phyloP scores from a whole-genome alignment of 2,888 invertebrate species.

The Apamea sordens region DNA sequence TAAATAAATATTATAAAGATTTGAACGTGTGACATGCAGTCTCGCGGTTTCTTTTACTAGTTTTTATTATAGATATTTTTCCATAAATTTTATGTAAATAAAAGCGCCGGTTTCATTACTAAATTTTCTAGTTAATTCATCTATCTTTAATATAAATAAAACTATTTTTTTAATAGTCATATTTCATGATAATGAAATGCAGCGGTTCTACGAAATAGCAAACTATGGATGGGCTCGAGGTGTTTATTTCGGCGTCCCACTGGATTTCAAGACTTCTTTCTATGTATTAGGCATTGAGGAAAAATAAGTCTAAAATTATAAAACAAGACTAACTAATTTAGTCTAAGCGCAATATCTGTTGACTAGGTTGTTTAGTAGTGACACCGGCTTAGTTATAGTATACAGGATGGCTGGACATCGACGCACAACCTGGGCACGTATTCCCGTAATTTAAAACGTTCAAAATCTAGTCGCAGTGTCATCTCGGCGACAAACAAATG shows the following conservation, averaged over 20 bases:
- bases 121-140: slow-evolving; percentile 39
- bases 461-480: no score
- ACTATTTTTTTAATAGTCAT: slow-evolving; percentile 37
- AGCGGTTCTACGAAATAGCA: slow-evolving; percentile 6
- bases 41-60: slow-evolving; percentile 48
- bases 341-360: slow-evolving; percentile 35
- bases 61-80: slow-evolving; percentile 56
- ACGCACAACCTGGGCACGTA: no score
- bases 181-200: slow-evolving; percentile 17
- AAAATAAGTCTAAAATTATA: slow-evolving; percentile 19
- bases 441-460: no score
- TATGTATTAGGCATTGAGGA: neutral
- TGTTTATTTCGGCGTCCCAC: slow-evolving; percentile 12
- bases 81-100: slow-evolving; percentile 64
- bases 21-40: slow-evolving; percentile 44
- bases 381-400: slow-evolving; percentile 55
- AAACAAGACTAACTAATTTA: slow-evolving; percentile 13
- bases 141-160: slow-evolving; percentile 2
- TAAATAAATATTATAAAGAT: slow-evolving; percentile 48
- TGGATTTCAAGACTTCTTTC: slow-evolving; percentile 6
- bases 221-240: neutral
- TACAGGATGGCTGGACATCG: neutral
- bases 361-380: slow-evolving; percentile 54
- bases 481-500: no score
- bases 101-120: slow-evolving; percentile 52